Base-by-base conservation (phyloP, 2,797 vertebrate species). In the Naso thynnoides region DNA sequence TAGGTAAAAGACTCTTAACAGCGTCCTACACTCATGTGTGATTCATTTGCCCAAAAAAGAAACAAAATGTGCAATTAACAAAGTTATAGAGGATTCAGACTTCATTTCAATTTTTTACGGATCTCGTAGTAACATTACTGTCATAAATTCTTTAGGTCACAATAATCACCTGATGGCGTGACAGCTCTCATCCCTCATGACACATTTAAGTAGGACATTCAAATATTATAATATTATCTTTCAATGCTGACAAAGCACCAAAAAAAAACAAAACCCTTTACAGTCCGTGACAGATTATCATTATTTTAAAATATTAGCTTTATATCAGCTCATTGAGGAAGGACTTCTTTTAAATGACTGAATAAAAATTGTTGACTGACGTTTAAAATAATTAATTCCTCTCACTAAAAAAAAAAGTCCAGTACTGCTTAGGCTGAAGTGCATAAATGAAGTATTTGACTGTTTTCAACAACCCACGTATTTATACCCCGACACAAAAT, bases 211-310 rank as follows among this genome's bases (percentile, higher is more conserved):
- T 4, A 18, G 9, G 10, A 54, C 23, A 42, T 55, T 52, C 44
- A 54, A 70, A 53, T 59, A n/a, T 41, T 4, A 72, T 54, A 44
- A n/a, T 8, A 26, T 39, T 23, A 23, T 54, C 47, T 68, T 8
- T 27, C 14, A 41, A 38, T 55, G 15, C 55, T 41, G n/a, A 31
- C 13, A 44, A 38, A 70, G 36, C 50, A 36, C 27, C 5, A 45
- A 29, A 39, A 48, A 21, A 49, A 62, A 45, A 29, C 39, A 48
- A 21, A 49, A 62, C 16, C 21, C 19, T 13, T 19, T 29, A 69
- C n/a, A 70, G 24, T 2, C 9, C 1, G 5, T 18, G 11, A 58
- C 31, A 42, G 54, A n/a, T n/a, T 15, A 45, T 50, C 29, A 36
- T 1, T 24, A 50, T 53, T 48, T n/a, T n/a, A n/a, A n/a, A 21